Evolutionary conservation across 2,888 invertebrate genomes (phyloP), one percentile per base, ranked within the genome.

Genomic region (Amphipyra tragopoginis): DNA sequence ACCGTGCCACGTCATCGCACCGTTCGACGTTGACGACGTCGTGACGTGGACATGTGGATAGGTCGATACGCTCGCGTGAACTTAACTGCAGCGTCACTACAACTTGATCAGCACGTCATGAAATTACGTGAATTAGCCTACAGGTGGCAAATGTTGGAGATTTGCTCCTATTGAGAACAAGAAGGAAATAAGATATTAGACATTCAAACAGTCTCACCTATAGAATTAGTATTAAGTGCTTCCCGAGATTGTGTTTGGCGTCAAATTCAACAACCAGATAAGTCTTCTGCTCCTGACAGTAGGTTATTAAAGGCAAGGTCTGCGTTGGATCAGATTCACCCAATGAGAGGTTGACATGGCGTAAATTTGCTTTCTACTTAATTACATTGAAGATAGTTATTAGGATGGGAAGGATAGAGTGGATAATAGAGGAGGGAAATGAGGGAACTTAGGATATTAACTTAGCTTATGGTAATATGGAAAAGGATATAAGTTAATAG

Each of bases 141-240:
- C n/a, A n/a, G 33, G 33, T 33, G 9, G 9, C 2, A 33, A 33
- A 33, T 33, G 33, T 6, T 33, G 5, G 33, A 33, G 33, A 21
- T 2, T 5, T 33, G 33, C 33, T 33, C 7, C 9, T 33, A 8
- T 11, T 10, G n/a, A n/a, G n/a, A n/a, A n/a, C n/a, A n/a, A n/a
- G n/a, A 11, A 11, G 4, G 38, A 1, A 43, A 10, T 10, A 43
- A 15, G 21, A 43, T 11, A 11, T 21, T 9, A 44, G 44, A 44
- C 21, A 44, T 26, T 6, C 6, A 44, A 44, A n/a, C 26, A 11
- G 26, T 44, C 44, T 44, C 44, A 44, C 44, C 44, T 44, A 26
- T n/a, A 6, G 7, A 43, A 43, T 43, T 21, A 29, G 29, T 29
- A 7, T 29, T 26, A 11, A 44, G 44, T 26, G 15, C 43, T 43